Conservation (phyloP, 2,888 invertebrate species). For the Ectemnius continuus region DNA sequence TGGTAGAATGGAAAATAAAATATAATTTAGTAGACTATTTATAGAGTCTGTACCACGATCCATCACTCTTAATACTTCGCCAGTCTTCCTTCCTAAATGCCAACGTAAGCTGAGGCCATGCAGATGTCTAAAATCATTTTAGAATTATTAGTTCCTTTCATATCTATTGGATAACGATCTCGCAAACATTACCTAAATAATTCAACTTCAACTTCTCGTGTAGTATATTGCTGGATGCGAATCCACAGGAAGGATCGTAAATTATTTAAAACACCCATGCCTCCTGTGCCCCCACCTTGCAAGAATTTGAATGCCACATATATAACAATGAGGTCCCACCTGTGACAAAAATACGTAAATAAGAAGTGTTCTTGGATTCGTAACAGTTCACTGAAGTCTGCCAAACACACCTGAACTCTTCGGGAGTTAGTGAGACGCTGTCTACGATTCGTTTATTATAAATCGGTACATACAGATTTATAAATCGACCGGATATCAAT, state of each 20-base stretch:
- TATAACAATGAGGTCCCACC: conserved; percentile 93
- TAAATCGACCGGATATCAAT: conserved; percentile 88
- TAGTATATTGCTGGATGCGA: conserved; percentile 96
- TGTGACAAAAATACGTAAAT: conserved; percentile 71
- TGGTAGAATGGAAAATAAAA: conserved; percentile 95
- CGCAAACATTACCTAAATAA: conserved; percentile 63
- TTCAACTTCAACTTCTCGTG: conserved; percentile 90
- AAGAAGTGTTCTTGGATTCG: conserved; percentile 2
- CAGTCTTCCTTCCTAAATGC: conserved; percentile 97
- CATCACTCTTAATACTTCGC: conserved; percentile 97
- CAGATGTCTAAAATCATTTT: conserved; percentile 85
- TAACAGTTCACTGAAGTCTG: conserved; percentile 3
- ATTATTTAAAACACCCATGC: conserved; percentile 96
- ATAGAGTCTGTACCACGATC: conserved; percentile 98
- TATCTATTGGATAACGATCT: background rate
- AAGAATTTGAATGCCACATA: conserved; percentile 94
- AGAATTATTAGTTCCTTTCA: background rate
- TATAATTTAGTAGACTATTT: conserved; percentile 94
- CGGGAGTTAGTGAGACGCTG: conserved; percentile 65
- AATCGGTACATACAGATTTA: conserved; percentile 95
- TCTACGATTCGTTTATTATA: conserved; percentile 91
- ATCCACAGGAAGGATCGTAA: conserved; percentile 96
- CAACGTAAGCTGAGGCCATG: conserved; percentile 95
- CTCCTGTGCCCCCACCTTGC: conserved; percentile 96
- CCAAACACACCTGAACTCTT: conserved; percentile 65